Conservation (phyloP, 1,140 invertebrate species). For the Octopus sinensis region DNA sequence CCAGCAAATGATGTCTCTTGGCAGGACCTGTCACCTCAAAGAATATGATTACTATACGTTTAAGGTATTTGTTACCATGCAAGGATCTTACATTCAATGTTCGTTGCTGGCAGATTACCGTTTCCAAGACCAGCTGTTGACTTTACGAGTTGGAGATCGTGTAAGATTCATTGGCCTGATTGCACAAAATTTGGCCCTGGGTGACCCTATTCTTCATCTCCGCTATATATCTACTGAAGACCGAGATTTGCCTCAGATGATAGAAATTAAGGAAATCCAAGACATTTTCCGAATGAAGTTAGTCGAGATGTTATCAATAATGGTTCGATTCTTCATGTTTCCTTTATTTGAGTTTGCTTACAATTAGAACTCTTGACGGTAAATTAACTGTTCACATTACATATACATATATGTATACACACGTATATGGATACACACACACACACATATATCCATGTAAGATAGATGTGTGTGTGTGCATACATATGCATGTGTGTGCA, state of each 20-base stretch:
- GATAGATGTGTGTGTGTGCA: too few relatives aligned
- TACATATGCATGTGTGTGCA: too few relatives aligned
- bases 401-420: too few relatives aligned
- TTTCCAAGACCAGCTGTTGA: conserved; percentile 33
- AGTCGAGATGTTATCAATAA: neutral
- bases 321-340: conserved; percentile 1
- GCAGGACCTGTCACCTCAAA: conserved; percentile 37
- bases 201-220: conserved; percentile 33
- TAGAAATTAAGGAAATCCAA: conserved; percentile 15
- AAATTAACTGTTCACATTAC: too few relatives aligned
- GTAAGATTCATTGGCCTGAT: conserved; percentile 39
- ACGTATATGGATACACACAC: too few relatives aligned
- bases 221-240: conserved; percentile 36
- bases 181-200: conserved; percentile 29
- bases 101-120: conserved; percentile 34
- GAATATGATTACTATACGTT: conserved; percentile 39
- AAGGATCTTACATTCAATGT: neutral
- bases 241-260: conserved; percentile 31
- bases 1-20: conserved; percentile 32
- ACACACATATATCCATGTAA: too few relatives aligned
- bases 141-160: conserved; percentile 27
- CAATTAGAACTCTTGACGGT: too few relatives aligned
- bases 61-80: conserved; percentile 25
- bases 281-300: neutral
- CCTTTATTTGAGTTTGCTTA: neutral